Evolutionary conservation across 2,113 vertebrate species (phyloP), one percentile per base, ranked within the genome.

Genomic region (Gymnarchus niloticus): DNA sequence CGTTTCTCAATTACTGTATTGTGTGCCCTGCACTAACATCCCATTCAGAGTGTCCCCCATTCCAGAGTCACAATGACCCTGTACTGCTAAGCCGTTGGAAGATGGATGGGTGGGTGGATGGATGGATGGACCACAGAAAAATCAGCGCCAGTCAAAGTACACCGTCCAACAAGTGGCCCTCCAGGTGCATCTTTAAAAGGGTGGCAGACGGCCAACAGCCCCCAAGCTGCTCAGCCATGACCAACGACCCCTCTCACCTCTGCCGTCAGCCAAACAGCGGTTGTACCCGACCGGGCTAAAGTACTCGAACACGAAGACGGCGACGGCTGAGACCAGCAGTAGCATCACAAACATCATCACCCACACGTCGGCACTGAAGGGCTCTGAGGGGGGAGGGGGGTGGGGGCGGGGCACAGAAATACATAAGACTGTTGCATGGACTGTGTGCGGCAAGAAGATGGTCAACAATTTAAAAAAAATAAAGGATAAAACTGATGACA

Each of bases 291-390:
- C 98, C 48, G 98, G 98, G 93, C 98, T 99, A 94, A 99, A 96
- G 94, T 99, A 99, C 90, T 99, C 98, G 87, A 99, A 99, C 91
- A 97, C 94, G 33, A 99, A 99, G 89, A 99, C 98, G 0, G 98
- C 96, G 90, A 99, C 96, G 0, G 98, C 98, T 3, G 98, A 99
- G 90, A 99, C 97, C 6, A 99, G 95, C 88, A 99, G 96, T 91
- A 99, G 94, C 98, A 99, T 99, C 91, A 99, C 97, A 90, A 99
- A 99, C 98, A 99, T 99, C 98, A 99, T 99, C 87, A 99, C 98
- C 98, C 98, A 99, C 86, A 99, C 98, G 0, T 99, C 98, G 56
- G 98, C 98, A 83, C 98, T 99, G 95, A 99, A 99, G 69, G 98
- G 98, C 92, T 99, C 98, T 99, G 90, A 19, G 88, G 89, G 78